A percentile compares a stretch with the other conserved stretches of the same genome.
Conservation (phyloP, 2,113 vertebrate genomes). For the Acrocephalus kingi region DNA sequence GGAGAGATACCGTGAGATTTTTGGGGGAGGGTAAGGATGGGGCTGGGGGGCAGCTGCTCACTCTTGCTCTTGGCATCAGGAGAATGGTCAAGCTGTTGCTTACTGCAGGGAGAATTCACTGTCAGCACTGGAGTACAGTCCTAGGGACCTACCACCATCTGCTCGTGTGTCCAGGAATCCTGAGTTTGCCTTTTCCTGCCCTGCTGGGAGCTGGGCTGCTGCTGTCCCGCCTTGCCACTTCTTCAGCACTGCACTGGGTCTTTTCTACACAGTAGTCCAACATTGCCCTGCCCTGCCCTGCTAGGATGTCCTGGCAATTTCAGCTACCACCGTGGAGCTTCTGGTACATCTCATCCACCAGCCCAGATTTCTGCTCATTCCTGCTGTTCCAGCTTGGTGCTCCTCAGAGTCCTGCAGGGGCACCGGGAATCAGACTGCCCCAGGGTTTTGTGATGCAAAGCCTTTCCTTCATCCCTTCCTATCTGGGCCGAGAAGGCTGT, state of each 20-base stretch:
- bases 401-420: not conserved
- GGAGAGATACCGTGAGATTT: not conserved
- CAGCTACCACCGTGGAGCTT: not conserved
- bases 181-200: not conserved
- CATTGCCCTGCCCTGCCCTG: not conserved
- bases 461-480: not conserved
- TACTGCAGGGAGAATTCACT: not conserved
- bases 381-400: not conserved
- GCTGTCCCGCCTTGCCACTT: not conserved
- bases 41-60: not conserved
- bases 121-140: not conserved
- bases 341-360: not conserved
- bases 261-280: too few relatives aligned
- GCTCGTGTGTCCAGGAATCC: not conserved
- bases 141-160: not conserved
- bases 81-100: not conserved
- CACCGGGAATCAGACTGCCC: not conserved
- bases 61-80: not conserved
- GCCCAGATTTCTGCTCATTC: not conserved
- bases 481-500: rapidly evolving
- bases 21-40: not conserved
- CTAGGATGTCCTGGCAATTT: rapidly evolving
- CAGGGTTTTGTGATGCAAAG: not conserved
- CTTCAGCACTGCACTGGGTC: not conserved
- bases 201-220: not conserved